phyloP scores from a whole-genome alignment of 2,888 invertebrate species.

The Camponotus fellah region DNA sequence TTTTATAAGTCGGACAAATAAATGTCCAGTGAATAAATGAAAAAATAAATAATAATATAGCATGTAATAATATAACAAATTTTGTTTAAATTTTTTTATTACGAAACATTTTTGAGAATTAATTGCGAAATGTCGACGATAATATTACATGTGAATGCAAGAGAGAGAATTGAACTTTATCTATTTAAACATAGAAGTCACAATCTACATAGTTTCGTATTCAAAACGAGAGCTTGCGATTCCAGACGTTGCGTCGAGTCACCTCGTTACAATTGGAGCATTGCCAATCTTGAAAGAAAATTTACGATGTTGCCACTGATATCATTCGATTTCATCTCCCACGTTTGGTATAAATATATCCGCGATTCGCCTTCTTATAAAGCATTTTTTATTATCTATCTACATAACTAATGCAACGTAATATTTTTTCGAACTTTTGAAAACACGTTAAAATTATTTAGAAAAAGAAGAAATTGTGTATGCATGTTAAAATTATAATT shows the following conservation, averaged over 20 bases:
- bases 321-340: not conserved
- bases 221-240: conserved; percentile 57
- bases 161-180: not conserved
- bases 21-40: too few species aligned
- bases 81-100: too few species aligned
- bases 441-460: not conserved
- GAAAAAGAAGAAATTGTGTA: not conserved
- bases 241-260: conserved; percentile 56
- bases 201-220: conserved; percentile 58
- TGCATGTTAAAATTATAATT: too few species aligned
- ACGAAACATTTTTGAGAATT: not conserved
- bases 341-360: not conserved
- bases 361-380: not conserved
- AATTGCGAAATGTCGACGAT: not conserved
- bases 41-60: too few species aligned
- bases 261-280: conserved; percentile 67
- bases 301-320: conserved; percentile 14
- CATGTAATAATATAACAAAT: not conserved
- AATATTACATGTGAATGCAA: not conserved
- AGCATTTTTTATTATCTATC: not conserved
- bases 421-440: not conserved
- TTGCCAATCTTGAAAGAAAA: conserved; percentile 54
- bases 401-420: not conserved
- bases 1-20: too few species aligned
- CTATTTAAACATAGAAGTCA: conserved; percentile 58